Percentiles rank a stretch among this genome's conserved stretches.
Conservation (phyloP, 2,888 invertebrate species). For the Tetragonula carbonaria region DNA sequence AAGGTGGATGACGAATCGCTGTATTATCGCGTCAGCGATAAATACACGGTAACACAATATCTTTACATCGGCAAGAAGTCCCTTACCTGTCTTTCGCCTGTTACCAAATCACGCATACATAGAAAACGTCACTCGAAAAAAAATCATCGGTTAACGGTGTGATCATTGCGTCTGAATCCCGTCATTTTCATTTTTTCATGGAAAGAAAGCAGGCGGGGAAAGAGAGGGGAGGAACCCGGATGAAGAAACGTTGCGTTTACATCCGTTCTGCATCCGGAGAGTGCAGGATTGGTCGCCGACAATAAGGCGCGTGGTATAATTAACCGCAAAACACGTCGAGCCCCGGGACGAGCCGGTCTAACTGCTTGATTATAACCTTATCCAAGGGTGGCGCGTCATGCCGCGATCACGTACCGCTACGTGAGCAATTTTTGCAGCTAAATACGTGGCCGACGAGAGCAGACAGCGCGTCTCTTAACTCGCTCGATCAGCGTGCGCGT, state of each 20-base stretch:
- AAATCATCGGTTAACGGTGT: too few species aligned
- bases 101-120: too few species aligned
- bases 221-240: background rate
- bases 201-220: too few species aligned
- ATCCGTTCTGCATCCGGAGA: slow-evolving; percentile 32
- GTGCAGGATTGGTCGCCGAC: slow-evolving; percentile 17
- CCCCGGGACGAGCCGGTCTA: slow-evolving; percentile 28
- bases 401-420: slow-evolving; percentile 55
- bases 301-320: slow-evolving; percentile 49
- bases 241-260: slow-evolving; percentile 5
- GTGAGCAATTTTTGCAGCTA: slow-evolving; percentile 55
- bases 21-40: too few species aligned
- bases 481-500: slow-evolving; percentile 50
- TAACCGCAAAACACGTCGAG: slow-evolving; percentile 50
- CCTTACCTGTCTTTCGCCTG: too few species aligned
- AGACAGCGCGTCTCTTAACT: slow-evolving; percentile 38
- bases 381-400: slow-evolving; percentile 32
- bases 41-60: too few species aligned
- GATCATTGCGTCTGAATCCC: too few species aligned
- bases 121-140: too few species aligned
- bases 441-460: slow-evolving; percentile 48
- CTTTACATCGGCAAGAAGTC: too few species aligned
- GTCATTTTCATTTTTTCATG: too few species aligned
- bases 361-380: slow-evolving; percentile 62
- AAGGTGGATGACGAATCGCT: too few species aligned